phyloP scores from a whole-genome alignment of 2,797 vertebrate genomes.

The Coranthus polyacanthus region DNA sequence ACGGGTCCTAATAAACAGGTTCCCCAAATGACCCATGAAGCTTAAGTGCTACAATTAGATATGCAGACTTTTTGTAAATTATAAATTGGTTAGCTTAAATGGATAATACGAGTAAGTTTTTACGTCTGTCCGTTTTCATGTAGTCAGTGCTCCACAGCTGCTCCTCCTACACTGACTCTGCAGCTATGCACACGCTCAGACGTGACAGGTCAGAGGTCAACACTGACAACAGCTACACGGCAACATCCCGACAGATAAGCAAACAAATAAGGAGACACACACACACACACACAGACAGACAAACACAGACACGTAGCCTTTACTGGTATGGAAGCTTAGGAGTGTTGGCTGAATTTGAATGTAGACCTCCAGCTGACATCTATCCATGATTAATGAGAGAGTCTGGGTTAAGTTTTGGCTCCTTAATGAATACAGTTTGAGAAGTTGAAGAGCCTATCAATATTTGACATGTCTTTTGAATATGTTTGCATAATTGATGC shows the following conservation, averaged over 20 bases:
- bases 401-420: slow-evolving; percentile 71
- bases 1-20: too few species aligned
- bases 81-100: too few species aligned
- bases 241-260: slow-evolving; percentile 32
- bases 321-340: slow-evolving; percentile 3
- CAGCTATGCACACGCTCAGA: not conserved
- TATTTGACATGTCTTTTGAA: slow-evolving; percentile 81
- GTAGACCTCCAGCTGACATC: slow-evolving; percentile 77
- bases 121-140: too few species aligned
- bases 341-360: slow-evolving; percentile 69
- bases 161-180: not conserved
- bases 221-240: slow-evolving; percentile 22
- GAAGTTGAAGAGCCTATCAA: slow-evolving; percentile 79
- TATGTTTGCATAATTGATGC: slow-evolving; percentile 83
- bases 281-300: slow-evolving; percentile 3
- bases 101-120: too few species aligned
- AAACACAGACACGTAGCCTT: not conserved
- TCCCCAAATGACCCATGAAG: too few species aligned
- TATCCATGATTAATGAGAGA: slow-evolving; percentile 81
- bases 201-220: slow-evolving; percentile 35
- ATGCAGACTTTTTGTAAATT: too few species aligned
- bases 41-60: too few species aligned
- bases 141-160: not conserved
- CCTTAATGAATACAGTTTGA: slow-evolving; percentile 76
- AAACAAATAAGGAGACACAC: slow-evolving; percentile 8